Percentiles rank a stretch among this genome's conserved stretches.
Conservation (phyloP, 2,797 vertebrate species). For the Aselliscus stoliczkanus region DNA sequence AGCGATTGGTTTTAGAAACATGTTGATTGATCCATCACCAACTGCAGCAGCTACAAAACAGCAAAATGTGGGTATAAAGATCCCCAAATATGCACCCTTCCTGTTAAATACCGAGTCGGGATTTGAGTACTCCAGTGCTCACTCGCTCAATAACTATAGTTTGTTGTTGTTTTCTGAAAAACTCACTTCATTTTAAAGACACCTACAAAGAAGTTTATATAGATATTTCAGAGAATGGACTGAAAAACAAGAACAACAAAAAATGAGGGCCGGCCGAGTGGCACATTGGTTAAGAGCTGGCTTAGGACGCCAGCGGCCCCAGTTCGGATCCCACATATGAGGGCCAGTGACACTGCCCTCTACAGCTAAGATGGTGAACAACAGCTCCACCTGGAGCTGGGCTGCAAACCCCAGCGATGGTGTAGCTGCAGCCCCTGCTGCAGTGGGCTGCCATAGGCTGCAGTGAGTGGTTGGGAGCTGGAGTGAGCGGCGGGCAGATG, state of each 20-base stretch:
- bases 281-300: too few relatives aligned
- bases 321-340: too few relatives aligned
- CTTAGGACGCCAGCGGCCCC: too few relatives aligned
- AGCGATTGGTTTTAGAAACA: conserved; percentile 23
- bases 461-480: too few relatives aligned
- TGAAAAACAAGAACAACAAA: not conserved
- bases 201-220: not conserved
- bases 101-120: not conserved
- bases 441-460: too few relatives aligned
- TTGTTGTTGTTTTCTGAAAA: not conserved
- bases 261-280: too few relatives aligned
- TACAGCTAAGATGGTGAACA: too few relatives aligned
- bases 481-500: too few relatives aligned
- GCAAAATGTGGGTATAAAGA: not conserved
- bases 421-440: too few relatives aligned
- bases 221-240: not conserved
- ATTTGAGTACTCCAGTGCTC: not conserved
- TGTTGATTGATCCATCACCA: not conserved
- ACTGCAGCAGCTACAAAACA: not conserved
- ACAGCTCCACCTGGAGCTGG: too few relatives aligned
- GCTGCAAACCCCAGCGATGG: too few relatives aligned
- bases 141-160: not conserved
- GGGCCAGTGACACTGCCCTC: too few relatives aligned
- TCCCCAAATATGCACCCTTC: not conserved
- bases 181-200: not conserved